phyloP scores from a whole-genome alignment of 2,797 vertebrate species.

The Calcarius lapponicus region DNA sequence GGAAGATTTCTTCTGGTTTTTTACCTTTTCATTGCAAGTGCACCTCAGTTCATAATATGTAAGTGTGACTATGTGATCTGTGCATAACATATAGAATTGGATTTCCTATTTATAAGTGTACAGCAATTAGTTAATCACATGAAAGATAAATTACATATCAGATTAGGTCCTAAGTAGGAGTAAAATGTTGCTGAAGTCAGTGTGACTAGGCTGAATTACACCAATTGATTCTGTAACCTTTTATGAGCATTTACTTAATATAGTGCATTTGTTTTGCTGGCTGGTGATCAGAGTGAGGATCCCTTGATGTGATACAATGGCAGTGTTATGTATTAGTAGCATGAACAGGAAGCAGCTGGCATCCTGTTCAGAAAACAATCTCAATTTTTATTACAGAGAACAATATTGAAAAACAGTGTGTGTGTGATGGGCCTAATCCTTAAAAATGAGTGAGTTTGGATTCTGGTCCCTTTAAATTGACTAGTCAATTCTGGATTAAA shows the following conservation, averaged over 20 bases:
- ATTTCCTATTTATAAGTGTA: neutral
- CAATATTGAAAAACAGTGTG: conserved; percentile 38
- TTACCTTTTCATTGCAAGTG: neutral
- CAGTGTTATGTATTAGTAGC: conserved; percentile 52
- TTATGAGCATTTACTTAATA: conserved; percentile 52
- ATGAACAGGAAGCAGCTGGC: conserved; percentile 66
- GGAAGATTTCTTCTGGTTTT: neutral
- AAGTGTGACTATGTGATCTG: neutral
- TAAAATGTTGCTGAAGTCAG: conserved; percentile 22
- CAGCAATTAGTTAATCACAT: neutral
- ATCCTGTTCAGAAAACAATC: conserved; percentile 56
- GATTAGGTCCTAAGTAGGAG: neutral
- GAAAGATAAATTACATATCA: neutral
- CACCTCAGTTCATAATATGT: neutral
- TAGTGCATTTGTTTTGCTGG: conserved; percentile 52
- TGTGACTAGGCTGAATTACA: conserved; percentile 1
- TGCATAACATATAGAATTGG: neutral
- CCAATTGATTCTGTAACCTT: neutral
- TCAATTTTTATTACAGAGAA: conserved; percentile 48
- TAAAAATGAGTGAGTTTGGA: conserved; percentile 17
- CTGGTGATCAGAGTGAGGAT: conserved; percentile 59
- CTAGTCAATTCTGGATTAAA: neutral
- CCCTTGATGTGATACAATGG: conserved; percentile 59
- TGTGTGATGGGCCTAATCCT: neutral
- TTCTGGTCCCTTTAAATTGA: neutral